Evolutionary conservation across 2,888 invertebrate genomes (phyloP), one percentile per base, ranked within the genome.

Genomic region (Tortricodes alternella): DNA sequence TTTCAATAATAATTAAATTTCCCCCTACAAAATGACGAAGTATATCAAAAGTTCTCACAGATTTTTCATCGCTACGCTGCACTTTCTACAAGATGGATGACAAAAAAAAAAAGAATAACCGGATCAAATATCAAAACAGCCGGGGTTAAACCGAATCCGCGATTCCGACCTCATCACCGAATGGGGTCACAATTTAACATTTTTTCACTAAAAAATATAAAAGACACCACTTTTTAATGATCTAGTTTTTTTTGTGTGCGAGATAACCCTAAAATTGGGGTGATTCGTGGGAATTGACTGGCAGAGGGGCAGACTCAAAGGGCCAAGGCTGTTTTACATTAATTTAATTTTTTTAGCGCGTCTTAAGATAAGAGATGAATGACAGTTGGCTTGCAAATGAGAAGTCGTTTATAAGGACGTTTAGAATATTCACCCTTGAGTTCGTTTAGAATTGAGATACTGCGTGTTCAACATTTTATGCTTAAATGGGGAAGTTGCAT

Each of bases 251-350:
- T 68, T 66, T 59, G 75, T 74, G 75, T 73, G 71, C 74, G 80
- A 80, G 84, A 88, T 85, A 86, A 86, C 84, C 84, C 83, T 70
- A 83, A 83, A 85, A 82, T 80, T 86, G 81, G 88, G 88, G 87
- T 84, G 86, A 80, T 78, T 77, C 84, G 85, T 85, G 87, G 78
- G 83, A 86, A 87, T 74, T 69, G 64, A 65, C 62, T 59, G 64
- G 62, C 67, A 66, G 66, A 74, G 62, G 66, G 48, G 77, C 78
- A 64, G 74, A 73, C 64, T 70, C 65, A 73, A 78, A 75, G 65
- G 73, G 70, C 56, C 68, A 76, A 81, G 73, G 78, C 78, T 84
- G 80, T 86, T 81, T 72, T 80, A 76, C 70, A 77, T 83, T 76
- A 75, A 74, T 68, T 69, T 70, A 61, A 61, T 67, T 70, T 64